Conservation (phyloP, 2,797 vertebrate species). For the Sarcophilus harrisii region DNA sequence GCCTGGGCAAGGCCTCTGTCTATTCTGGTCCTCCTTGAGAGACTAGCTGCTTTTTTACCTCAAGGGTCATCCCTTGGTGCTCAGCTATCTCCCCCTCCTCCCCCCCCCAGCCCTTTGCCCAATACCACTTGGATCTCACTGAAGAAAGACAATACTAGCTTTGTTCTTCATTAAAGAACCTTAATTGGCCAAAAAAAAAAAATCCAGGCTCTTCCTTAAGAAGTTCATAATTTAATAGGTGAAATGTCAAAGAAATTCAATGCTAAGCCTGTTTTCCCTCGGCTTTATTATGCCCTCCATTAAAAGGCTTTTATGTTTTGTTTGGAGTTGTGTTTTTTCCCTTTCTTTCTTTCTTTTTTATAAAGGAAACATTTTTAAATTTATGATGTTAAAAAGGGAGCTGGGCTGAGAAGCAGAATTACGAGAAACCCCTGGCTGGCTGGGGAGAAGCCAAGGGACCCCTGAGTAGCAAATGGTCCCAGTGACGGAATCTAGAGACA, state of each 20-base stretch:
- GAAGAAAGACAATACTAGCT: slow-evolving; percentile 78
- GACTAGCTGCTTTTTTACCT: not conserved
- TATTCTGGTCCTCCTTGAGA: not conserved
- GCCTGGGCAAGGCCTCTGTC: not conserved
- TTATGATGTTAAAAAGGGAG: slow-evolving; percentile 76
- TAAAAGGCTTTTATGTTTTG: slow-evolving; percentile 87
- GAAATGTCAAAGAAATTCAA: slow-evolving; percentile 86
- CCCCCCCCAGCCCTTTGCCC: no score
- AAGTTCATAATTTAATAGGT: slow-evolving; percentile 87
- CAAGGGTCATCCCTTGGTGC: not conserved
- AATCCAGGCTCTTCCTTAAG: slow-evolving; percentile 81
- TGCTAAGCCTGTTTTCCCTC: slow-evolving; percentile 81
- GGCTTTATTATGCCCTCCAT: slow-evolving; percentile 84
- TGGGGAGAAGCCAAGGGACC: slow-evolving; percentile 63
- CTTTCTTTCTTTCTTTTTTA: slow-evolving; percentile 59
- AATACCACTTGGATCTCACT: not conserved
- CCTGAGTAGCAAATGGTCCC: slow-evolving; percentile 66
- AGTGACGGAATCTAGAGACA: slow-evolving; percentile 26
- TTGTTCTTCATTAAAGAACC: slow-evolving; percentile 83
- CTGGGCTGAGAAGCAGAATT: slow-evolving; percentile 74
- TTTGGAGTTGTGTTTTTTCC: slow-evolving; percentile 82
- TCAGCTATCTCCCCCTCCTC: not conserved
- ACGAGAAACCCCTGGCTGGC: slow-evolving; percentile 66
- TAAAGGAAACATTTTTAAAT: slow-evolving; percentile 78
- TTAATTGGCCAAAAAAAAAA: slow-evolving; percentile 80